Percentiles rank a stretch among this genome's conserved stretches.
Conservation (phyloP, 2,113 vertebrate genomes). For the Camelus bactrianus region DNA sequence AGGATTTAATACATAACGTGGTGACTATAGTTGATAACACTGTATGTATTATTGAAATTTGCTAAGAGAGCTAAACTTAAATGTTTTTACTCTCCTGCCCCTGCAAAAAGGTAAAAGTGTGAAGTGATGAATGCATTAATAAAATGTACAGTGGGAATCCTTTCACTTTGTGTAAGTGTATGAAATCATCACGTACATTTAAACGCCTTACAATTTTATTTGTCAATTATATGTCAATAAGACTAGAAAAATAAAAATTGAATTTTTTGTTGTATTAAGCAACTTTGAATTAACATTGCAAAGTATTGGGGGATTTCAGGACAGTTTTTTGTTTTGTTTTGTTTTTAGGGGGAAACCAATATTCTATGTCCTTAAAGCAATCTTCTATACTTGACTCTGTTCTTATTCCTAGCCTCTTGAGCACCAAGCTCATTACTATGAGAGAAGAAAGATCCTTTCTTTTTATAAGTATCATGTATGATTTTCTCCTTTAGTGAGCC, state of each 20-base stretch:
- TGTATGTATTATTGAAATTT: not conserved
- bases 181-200: not conserved
- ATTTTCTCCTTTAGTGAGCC: not conserved
- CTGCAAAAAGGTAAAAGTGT: not conserved
- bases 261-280: not conserved
- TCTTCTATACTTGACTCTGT: not conserved
- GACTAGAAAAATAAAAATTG: not conserved
- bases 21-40: not conserved
- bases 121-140: not conserved
- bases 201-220: not conserved
- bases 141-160: not conserved
- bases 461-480: not conserved
- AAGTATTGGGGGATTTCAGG: not conserved
- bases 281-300: not conserved
- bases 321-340: not conserved
- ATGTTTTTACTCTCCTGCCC: not conserved
- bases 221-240: not conserved
- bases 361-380: not conserved
- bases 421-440: not conserved
- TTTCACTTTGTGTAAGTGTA: not conserved
- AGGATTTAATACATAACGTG: not conserved
- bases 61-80: not conserved
- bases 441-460: not conserved
- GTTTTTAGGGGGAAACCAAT: not conserved
- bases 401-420: not conserved